These are phyloP conservation scores for Eupithecia inturbata DNA, from an alignment of 2,888 invertebrate genomes.

Conservation along the genomic window DNA sequence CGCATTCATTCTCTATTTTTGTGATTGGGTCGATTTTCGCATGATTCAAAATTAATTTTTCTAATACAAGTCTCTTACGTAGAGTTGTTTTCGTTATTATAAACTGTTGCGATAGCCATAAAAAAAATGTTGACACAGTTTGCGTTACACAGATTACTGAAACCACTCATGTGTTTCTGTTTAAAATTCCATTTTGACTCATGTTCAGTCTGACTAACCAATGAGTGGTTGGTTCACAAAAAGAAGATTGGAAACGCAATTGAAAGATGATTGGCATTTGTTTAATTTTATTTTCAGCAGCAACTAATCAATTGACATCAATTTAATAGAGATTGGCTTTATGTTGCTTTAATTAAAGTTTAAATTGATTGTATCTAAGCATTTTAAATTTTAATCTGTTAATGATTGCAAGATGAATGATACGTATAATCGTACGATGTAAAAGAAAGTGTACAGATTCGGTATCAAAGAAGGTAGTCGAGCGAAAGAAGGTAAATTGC, in stretches of 20 bases:
- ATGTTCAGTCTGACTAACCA: slow-evolving; percentile 31
- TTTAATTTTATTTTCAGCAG: slow-evolving; percentile 28
- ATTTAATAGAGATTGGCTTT: slow-evolving; percentile 45
- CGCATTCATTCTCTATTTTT: neutral
- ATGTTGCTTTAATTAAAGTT: slow-evolving; percentile 32
- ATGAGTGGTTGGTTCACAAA: slow-evolving; percentile 22
- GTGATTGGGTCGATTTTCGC: neutral
- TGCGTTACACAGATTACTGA: slow-evolving; percentile 16
- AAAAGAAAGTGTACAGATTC: slow-evolving; percentile 42
- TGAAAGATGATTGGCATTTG: slow-evolving; percentile 30
- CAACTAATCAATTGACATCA: slow-evolving; percentile 48
- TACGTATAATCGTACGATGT: neutral
- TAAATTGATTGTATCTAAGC: slow-evolving; percentile 25
- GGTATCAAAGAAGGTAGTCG: slow-evolving; percentile 43
- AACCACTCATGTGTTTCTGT: slow-evolving; percentile 27
- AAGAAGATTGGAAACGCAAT: slow-evolving; percentile 28
- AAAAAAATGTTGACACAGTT: slow-evolving; percentile 41
- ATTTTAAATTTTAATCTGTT: slow-evolving; percentile 5
- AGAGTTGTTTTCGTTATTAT: neutral
- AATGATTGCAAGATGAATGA: slow-evolving; percentile 15
- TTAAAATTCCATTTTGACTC: slow-evolving; percentile 35
- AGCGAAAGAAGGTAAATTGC: slow-evolving; percentile 52
- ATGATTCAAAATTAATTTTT: neutral
- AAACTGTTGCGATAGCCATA: slow-evolving; percentile 18
- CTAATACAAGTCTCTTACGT: slow-evolving; percentile 25